Base-by-base conservation (phyloP, 2,113 vertebrate species). In the Nipponia nippon region DNA sequence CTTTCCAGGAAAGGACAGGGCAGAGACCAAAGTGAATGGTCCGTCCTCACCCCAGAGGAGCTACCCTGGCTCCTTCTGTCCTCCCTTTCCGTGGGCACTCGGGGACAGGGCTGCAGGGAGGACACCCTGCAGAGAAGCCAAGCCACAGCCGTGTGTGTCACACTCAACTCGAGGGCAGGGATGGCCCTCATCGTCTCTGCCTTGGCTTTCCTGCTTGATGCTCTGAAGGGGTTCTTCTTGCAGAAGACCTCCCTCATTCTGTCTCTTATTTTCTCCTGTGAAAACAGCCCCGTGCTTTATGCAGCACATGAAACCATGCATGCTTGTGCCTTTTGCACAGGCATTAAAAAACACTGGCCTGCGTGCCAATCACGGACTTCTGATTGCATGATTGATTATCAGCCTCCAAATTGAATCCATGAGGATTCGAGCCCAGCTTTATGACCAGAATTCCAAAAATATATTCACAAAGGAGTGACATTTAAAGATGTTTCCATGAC, bases 401-500 rank as follows among this genome's bases (percentile, higher is more conserved):
- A 83, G 78, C 58, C 58, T 83, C 63, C 71, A 93, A 34, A 91
- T 26, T 95, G 55, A 88, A 88, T 77, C 84, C 82, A 71, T 80
- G 82, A 85, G 81, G 71, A 55, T 83, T 83, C 1, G 4, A 93
- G 71, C 59, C 32, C 62, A 83, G 50, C 40, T 91, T 85, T 77
- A 62, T 86, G 78, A 50, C 53, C 67, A 93, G 67, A 95, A 91
- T 93, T 95, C 84, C 78, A 95, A 91, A 97, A 96, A 93, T 83
- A 85, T 29, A 77, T 91, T 90, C 23, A 40, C 46, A 83, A 84
- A 90, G 47, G 72, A 93, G 73, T 80, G 89, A 85, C 71, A 90
- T 94, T 97, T 89, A 91, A 90, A 94, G 91, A 94, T 44, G 47
- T 95, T 96, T 93, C 75, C 71, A 44, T 93, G 87, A 72, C 71